Evolutionary conservation across 2,888 invertebrate genomes (phyloP).

Genomic region (Agrotis ipsilon): DNA sequence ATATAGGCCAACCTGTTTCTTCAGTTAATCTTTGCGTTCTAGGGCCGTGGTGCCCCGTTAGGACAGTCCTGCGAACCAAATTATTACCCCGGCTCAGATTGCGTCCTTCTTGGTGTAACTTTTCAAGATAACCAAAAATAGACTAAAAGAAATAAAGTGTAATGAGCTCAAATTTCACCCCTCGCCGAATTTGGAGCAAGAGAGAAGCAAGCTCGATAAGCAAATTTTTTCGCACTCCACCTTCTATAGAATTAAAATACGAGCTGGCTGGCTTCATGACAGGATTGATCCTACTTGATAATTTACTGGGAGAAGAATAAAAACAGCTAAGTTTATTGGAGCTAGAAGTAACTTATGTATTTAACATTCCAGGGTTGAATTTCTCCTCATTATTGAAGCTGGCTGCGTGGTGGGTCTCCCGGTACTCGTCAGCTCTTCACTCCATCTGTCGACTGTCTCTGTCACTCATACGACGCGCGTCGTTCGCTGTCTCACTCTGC

Average conservation of each 20-base stretch:
- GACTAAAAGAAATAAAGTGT: background rate
- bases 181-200: background rate
- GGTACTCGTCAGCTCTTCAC: conserved; percentile 69
- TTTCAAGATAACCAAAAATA: background rate
- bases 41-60: no score
- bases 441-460: conserved; percentile 86
- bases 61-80: no score
- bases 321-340: background rate
- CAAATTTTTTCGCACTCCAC: background rate
- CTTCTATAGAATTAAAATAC: background rate
- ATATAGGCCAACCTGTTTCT: no score
- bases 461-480: conserved; percentile 82
- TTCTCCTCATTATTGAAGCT: conserved; percentile 77
- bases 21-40: no score
- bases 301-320: background rate
- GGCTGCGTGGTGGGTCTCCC: conserved; percentile 70
- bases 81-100: no score
- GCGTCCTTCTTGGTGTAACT: background rate
- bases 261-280: background rate
- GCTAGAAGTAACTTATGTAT: background rate
- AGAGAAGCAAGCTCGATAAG: background rate
- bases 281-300: background rate
- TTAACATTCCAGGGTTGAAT: conserved; percentile 75
- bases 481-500: conserved; percentile 82
- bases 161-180: background rate